These are phyloP conservation scores for Spisula solida DNA, from an alignment of 2,888 invertebrate genomes.

Conservation along the genomic window DNA sequence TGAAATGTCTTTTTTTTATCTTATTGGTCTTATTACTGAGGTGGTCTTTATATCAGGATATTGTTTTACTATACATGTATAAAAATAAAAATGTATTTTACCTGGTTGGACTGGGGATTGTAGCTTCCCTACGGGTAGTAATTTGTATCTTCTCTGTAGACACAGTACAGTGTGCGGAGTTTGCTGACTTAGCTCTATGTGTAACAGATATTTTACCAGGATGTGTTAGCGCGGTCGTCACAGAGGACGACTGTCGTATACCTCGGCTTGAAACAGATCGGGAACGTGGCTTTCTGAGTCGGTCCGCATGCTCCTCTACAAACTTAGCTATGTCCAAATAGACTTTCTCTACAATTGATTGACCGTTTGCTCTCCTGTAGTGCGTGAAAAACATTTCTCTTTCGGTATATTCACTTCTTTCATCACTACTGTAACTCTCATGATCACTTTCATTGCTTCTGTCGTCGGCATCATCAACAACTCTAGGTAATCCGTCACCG, in stretches of 20 bases:
- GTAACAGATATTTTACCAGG: neutral
- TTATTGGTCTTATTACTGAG: neutral
- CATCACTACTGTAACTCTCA: neutral
- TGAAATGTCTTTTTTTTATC: too few species aligned
- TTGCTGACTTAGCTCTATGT: neutral
- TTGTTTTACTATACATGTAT: neutral
- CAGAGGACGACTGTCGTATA: neutral
- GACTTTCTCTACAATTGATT: slow-evolving; percentile 20
- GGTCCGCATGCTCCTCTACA: neutral
- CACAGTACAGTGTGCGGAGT: neutral
- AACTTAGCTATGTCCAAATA: neutral
- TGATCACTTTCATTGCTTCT: neutral
- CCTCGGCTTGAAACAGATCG: neutral
- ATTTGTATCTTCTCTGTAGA: neutral
- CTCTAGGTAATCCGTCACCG: neutral
- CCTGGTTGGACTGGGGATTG: neutral
- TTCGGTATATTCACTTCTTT: neutral
- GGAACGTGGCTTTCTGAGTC: neutral
- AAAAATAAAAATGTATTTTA: neutral
- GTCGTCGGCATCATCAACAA: neutral
- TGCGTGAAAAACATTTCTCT: slow-evolving; percentile 9
- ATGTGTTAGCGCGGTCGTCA: neutral
- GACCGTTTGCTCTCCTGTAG: slow-evolving; percentile 11
- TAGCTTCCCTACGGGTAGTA: neutral
- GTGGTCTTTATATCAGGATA: neutral